Evolutionary conservation across 30 jellyfish, hydroid and myxozoan species (phyloP).

Genomic region (Catostylus mosaicus): DNA sequence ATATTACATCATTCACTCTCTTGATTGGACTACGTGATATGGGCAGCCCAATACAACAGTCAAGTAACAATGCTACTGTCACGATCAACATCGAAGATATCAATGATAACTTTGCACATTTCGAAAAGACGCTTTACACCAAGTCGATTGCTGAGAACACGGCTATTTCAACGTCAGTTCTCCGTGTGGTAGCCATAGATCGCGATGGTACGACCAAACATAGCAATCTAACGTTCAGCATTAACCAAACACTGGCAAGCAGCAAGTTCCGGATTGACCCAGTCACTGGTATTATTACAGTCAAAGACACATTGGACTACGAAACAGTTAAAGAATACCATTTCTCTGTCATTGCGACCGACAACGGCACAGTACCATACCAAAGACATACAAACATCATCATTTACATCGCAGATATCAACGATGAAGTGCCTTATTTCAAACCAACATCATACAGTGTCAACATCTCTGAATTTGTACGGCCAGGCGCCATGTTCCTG

Average conservation of each 20-base stretch:
- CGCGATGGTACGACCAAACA: slow-evolving; percentile 72
- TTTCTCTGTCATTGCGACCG: slow-evolving; percentile 85
- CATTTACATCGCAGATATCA: slow-evolving; percentile 54
- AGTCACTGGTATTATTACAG: slow-evolving; percentile 60
- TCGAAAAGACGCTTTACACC: slow-evolving; percentile 62
- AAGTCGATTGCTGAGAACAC: slow-evolving; percentile 61
- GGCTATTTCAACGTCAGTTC: slow-evolving; percentile 37
- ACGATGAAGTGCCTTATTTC: slow-evolving; percentile 78
- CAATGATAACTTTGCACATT: slow-evolving; percentile 87
- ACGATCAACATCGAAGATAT: slow-evolving; percentile 66
- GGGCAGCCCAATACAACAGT: slow-evolving; percentile 71
- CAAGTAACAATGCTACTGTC: slow-evolving; percentile 62
- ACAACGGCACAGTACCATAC: slow-evolving; percentile 74
- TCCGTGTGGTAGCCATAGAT: slow-evolving; percentile 80
- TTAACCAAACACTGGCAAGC: slow-evolving; percentile 70
- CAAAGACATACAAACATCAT: slow-evolving; percentile 69
- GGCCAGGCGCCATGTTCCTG: slow-evolving; percentile 62
- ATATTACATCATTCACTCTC: slow-evolving; percentile 42
- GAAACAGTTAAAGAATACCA: slow-evolving; percentile 63
- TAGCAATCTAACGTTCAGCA: slow-evolving; percentile 54
- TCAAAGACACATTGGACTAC: slow-evolving; percentile 60
- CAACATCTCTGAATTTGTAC: slow-evolving; percentile 53
- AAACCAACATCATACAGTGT: slow-evolving; percentile 42
- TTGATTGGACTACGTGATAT: slow-evolving; percentile 64
- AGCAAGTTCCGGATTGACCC: slow-evolving; percentile 64